phyloP scores from a whole-genome alignment of 2,888 invertebrate species.

The Polylopha cassiicola region DNA sequence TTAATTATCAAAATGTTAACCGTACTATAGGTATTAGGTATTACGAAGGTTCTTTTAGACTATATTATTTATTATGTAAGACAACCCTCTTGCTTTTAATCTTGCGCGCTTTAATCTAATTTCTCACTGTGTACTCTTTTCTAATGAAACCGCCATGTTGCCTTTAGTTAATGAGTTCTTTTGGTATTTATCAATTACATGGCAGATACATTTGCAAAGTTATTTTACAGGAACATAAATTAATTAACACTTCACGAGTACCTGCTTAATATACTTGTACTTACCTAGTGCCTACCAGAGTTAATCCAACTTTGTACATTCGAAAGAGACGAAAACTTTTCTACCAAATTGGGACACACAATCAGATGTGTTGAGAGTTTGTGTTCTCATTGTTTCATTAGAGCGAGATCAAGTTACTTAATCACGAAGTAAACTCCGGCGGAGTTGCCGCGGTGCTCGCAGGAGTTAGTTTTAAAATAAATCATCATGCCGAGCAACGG shows the following conservation, averaged over 20 bases:
- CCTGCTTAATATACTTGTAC: conserved; percentile 43
- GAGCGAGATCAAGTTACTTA: conserved; percentile 21
- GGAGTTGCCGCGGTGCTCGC: conserved; percentile 1
- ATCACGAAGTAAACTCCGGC: conserved; percentile 13
- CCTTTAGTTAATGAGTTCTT: conserved; percentile 35
- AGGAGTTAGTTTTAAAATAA: too few species aligned
- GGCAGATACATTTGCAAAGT: conserved; percentile 41
- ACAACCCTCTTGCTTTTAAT: conserved; percentile 34
- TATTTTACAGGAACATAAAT: conserved; percentile 48
- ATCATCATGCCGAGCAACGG: conserved; percentile 19
- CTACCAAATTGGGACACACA: conserved; percentile 43
- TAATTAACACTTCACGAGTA: conserved; percentile 58
- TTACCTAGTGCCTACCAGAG: conserved; percentile 27
- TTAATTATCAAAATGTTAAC: too few species aligned
- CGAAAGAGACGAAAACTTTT: conserved; percentile 40
- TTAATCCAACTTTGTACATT: conserved; percentile 51
- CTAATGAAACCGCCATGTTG: conserved; percentile 44
- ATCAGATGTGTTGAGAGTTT: conserved; percentile 35
- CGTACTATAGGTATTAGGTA: too few species aligned
- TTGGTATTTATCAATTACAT: conserved; percentile 52
- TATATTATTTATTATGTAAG: conserved; percentile 27
- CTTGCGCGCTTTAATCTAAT: conserved; percentile 48
- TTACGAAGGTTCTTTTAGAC: conserved; percentile 2
- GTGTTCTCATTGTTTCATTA: conserved; percentile 22
- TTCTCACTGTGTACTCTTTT: conserved; percentile 44